Evolutionary conservation across 2,113 vertebrate species (phyloP).

Genomic region (Nematolebias whitei): DNA sequence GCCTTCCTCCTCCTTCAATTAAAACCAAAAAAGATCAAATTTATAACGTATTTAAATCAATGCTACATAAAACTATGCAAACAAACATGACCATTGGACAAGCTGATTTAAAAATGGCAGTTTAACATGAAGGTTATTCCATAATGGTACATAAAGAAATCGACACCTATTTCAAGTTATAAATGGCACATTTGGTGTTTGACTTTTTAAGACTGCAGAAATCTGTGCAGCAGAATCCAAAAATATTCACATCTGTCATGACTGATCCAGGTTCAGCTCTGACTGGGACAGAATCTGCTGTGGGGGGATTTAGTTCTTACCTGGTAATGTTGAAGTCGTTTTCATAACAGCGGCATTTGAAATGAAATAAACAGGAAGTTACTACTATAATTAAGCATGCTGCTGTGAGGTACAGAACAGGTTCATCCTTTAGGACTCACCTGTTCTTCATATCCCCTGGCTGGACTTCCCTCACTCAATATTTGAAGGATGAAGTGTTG

Average conservation of each 20-base stretch:
- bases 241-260: conserved; percentile 16
- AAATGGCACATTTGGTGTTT: conserved; percentile 67
- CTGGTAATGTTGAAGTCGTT: neutral
- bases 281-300: conserved; percentile 24
- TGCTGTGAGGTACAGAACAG: no score
- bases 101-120: neutral
- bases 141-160: neutral
- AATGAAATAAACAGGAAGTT: no score
- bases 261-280: neutral
- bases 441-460: no score
- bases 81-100: neutral
- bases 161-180: conserved; percentile 28
- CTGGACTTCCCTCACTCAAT: no score
- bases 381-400: no score
- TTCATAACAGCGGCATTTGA: no score
- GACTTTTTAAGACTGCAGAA: conserved; percentile 35
- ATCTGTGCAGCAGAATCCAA: conserved; percentile 9
- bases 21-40: neutral
- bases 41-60: neutral
- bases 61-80: neutral
- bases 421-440: no score
- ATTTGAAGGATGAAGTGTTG: no score
- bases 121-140: neutral
- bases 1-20: conserved; percentile 89
- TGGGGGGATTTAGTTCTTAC: conserved; percentile 20